These are phyloP conservation scores for Marronus borbonicus DNA, from an alignment of 2,888 invertebrate species.

Conservation along the genomic window DNA sequence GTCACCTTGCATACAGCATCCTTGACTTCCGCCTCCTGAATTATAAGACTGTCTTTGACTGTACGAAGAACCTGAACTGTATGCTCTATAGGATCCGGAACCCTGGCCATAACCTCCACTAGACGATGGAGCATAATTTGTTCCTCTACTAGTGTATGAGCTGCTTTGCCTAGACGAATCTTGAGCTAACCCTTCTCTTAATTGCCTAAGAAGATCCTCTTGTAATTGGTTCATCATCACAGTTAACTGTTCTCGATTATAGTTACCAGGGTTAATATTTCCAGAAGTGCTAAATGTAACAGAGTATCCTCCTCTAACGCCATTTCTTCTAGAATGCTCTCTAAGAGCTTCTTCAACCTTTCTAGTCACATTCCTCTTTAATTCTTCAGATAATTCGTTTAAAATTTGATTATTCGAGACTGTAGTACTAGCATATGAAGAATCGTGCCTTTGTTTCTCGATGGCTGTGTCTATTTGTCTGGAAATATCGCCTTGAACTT, in stretches of 20 bases:
- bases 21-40: conserved; percentile 11
- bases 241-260: conserved; percentile 60
- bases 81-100: conserved; percentile 11
- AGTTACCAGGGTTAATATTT: conserved; percentile 57
- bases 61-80: conserved; percentile 38
- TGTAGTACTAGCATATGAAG: conserved; percentile 53
- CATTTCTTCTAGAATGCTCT: conserved; percentile 58
- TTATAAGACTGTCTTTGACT: conserved; percentile 9
- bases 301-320: conserved; percentile 57
- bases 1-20: conserved; percentile 54
- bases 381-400: conserved; percentile 64
- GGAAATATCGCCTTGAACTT: conserved; percentile 59
- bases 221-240: conserved; percentile 64
- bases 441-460: conserved; percentile 54
- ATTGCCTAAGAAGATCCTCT: conserved; percentile 63
- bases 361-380: conserved; percentile 65
- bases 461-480: conserved; percentile 63
- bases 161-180: conserved; percentile 5
- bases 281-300: conserved; percentile 57
- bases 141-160: conserved; percentile 1
- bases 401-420: conserved; percentile 59
- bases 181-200: conserved; percentile 63
- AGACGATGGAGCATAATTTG: conserved; percentile 20
- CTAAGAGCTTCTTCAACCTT: conserved; percentile 61
- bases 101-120: conserved; percentile 31